Evolutionary conservation across 2,113 vertebrate genomes (phyloP).

Genomic region (Pogonocichla stellata): DNA sequence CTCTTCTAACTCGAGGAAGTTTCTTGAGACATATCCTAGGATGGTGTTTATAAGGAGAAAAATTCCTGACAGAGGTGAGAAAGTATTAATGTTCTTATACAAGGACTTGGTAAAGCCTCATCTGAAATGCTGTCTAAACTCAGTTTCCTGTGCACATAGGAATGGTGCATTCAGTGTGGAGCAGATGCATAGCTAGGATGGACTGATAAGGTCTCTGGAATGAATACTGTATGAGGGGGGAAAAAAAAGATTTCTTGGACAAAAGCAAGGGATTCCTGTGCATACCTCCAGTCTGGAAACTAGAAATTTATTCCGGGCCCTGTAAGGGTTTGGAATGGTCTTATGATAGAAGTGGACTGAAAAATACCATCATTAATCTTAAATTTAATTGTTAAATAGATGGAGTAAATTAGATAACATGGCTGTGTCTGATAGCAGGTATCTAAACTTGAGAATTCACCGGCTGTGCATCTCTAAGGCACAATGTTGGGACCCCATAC

Average conservation of each 20-base stretch:
- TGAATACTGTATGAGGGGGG: not conserved
- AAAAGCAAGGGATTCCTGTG: not conserved
- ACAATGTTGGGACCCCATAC: not conserved
- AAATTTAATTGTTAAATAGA: not conserved
- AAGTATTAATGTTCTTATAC: not conserved
- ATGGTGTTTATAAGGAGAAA: not conserved
- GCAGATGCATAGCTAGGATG: not conserved
- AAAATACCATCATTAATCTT: not conserved
- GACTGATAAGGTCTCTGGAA: not conserved
- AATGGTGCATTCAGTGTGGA: not conserved
- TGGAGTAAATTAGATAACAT: not conserved
- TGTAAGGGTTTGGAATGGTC: not conserved
- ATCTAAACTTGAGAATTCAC: not conserved
- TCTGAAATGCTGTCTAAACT: not conserved
- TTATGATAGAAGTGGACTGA: not conserved
- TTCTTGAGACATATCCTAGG: not conserved
- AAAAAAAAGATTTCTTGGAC: not conserved
- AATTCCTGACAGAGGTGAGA: not conserved
- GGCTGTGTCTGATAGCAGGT: not conserved
- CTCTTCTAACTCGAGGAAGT: not conserved
- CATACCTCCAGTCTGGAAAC: not conserved
- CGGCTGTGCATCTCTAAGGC: not conserved
- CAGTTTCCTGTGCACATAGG: not conserved
- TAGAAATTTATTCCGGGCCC: not conserved
- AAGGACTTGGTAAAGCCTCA: not conserved